Base-by-base conservation (phyloP, 2,888 invertebrate genomes). In the Acleris emargana region DNA sequence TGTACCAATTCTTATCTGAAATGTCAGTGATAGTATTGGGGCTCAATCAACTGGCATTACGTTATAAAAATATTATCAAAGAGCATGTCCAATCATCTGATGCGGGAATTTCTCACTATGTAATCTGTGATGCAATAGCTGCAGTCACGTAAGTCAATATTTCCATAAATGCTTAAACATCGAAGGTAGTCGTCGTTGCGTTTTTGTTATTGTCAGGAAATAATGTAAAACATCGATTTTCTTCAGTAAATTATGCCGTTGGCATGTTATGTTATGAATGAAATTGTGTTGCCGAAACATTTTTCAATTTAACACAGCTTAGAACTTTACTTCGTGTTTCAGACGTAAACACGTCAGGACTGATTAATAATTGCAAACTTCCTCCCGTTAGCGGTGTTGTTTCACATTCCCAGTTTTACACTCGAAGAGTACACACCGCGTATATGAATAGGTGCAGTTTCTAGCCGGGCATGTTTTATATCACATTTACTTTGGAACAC, bases 11-110 rank as follows among this genome's bases (percentile, higher is more conserved):
- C 59, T 64, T 54, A 64, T 59, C 42, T 49, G 49, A 64, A 59
- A 64, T 64, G 64, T 64, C 64, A 64, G 28, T 63, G 63, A 58
- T 52, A 64, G 49, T 59, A 64, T 64, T 59, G 17, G 59, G 59
- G 59, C 47, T 42, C 59, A 59, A 49, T 49, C 38, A 47, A 32
- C 47, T 32, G 49, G 38, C 58, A 25, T 22, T 53, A 58, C 53
- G 58, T 49, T 25, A 59, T 59, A 63, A 18, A 47, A n/a, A 22
- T 42, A 58, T 58, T 28, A 57, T 28, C 18, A 43, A 57, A 57
- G 22, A 28, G 28, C 43, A 55, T 49, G 25, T 57, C 43, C n/a
- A 13, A 45, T 20, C 13, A 13, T 38, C 13, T 38, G 13, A 38
- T 38, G 38, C 38, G 13, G 11, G 38, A 6, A 38, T 38, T 13